Percentiles rank a stretch among this genome's conserved stretches.
Evolutionary conservation across 2,797 vertebrate genomes (phyloP).

Genomic region (Hypotaenidia okinawae): DNA sequence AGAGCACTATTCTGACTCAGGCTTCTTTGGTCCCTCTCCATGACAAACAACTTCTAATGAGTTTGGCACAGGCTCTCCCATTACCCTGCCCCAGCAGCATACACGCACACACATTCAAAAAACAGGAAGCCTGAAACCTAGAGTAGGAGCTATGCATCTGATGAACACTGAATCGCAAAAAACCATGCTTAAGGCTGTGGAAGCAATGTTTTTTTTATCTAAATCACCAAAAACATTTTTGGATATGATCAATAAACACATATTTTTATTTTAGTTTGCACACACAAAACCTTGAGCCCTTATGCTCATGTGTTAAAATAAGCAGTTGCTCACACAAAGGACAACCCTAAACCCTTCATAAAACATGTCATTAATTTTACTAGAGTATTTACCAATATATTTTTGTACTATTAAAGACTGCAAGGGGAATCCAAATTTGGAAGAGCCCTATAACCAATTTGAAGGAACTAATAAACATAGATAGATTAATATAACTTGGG

Average conservation of each 20-base stretch:
- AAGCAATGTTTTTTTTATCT: neutral
- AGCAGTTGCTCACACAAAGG: neutral
- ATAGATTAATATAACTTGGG: neutral
- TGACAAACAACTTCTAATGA: neutral
- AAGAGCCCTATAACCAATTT: neutral
- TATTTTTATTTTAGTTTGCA: neutral
- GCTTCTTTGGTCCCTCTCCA: neutral
- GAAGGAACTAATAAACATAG: neutral
- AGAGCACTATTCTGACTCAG: neutral
- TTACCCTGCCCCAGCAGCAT: neutral
- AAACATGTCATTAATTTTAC: neutral
- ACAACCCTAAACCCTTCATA: neutral
- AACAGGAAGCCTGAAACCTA: neutral
- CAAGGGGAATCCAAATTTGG: neutral
- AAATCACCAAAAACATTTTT: neutral
- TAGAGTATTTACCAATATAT: neutral
- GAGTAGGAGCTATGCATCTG: neutral
- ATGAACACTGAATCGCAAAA: neutral
- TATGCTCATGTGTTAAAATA: neutral
- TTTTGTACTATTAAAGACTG: neutral
- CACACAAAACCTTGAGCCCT: neutral
- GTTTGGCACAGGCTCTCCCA: neutral
- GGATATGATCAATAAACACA: neutral
- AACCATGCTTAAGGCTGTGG: neutral
- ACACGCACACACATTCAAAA: neutral